Conservation (phyloP, 2,888 invertebrate species). For the Caenorhabditis doughertyi region DNA sequence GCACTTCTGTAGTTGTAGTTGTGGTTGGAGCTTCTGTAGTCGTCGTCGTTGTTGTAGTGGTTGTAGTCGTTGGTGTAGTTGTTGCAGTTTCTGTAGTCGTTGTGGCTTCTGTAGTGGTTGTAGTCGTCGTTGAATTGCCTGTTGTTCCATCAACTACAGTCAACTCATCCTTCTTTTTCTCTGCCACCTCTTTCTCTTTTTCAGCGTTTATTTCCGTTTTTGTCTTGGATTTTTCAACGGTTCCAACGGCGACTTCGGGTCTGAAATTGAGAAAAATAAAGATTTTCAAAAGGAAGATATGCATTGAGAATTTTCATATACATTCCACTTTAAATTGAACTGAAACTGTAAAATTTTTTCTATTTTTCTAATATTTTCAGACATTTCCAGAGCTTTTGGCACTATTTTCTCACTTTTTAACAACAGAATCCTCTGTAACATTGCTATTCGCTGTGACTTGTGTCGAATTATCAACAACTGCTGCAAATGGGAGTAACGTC, state of each 20-base stretch:
- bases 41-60: conserved; percentile 29
- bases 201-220: conserved; percentile 66
- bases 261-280: conserved; percentile 46
- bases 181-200: conserved; percentile 50
- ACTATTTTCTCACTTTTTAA: conserved; percentile 59
- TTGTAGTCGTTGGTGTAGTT: conserved; percentile 27
- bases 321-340: too few relatives aligned
- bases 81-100: conserved; percentile 30
- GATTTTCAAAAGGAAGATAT: background rate
- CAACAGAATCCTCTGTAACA: conserved; percentile 20
- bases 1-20: conserved; percentile 41
- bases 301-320: too few relatives aligned
- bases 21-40: conserved; percentile 47
- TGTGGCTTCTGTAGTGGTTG: conserved; percentile 26
- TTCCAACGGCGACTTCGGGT: conserved; percentile 68
- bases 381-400: too few relatives aligned
- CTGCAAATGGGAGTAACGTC: conserved; percentile 47
- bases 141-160: conserved; percentile 21
- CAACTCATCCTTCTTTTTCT: conserved; percentile 34
- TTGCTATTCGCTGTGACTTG: conserved; percentile 1
- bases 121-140: conserved; percentile 16
- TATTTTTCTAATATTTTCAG: background rate
- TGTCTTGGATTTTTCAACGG: conserved; percentile 55
- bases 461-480: conserved; percentile 43
- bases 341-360: too few relatives aligned